phyloP scores from a whole-genome alignment of 1,140 invertebrate species.

The Penaeus chinensis region DNA sequence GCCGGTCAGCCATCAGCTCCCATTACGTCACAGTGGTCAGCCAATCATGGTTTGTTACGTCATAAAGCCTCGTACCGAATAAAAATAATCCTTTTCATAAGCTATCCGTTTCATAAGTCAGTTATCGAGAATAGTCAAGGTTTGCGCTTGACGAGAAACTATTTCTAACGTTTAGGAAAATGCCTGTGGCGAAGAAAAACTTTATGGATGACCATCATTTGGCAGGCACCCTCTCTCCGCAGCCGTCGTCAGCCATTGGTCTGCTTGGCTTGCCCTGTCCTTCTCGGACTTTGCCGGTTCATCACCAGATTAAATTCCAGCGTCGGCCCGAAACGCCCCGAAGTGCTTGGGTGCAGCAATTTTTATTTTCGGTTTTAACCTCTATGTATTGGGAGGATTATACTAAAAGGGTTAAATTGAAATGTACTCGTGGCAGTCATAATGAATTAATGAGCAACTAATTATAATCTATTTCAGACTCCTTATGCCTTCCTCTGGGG shows the following conservation, averaged over 20 bases:
- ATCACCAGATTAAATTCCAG: slow-evolving; percentile 34
- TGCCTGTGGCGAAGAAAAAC: no score
- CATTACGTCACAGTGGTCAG: slow-evolving; percentile 4
- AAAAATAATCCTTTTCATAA: no score
- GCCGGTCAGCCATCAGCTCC: not conserved
- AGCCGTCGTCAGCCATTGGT: not conserved
- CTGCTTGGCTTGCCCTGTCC: slow-evolving; percentile 24
- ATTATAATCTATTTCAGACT: no score
- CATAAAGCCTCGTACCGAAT: no score
- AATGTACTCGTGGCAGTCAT: not conserved
- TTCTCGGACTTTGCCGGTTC: slow-evolving; percentile 29
- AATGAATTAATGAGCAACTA: not conserved
- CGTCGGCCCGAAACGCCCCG: slow-evolving; percentile 34
- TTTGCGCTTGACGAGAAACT: no score
- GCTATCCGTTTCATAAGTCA: no score
- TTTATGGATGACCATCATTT: no score
- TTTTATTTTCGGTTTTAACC: not conserved
- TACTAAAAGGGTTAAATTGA: slow-evolving; percentile 15
- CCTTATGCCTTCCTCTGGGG: no score
- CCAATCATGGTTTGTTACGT: not conserved
- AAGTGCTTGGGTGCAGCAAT: slow-evolving; percentile 29
- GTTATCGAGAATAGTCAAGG: no score
- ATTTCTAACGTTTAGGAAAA: no score
- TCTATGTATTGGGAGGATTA: slow-evolving; percentile 4
- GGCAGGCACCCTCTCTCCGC: no score